These are phyloP conservation scores for Metridium senile DNA, from an alignment of 92 coral and sea anemone species.

Conservation along the genomic window DNA sequence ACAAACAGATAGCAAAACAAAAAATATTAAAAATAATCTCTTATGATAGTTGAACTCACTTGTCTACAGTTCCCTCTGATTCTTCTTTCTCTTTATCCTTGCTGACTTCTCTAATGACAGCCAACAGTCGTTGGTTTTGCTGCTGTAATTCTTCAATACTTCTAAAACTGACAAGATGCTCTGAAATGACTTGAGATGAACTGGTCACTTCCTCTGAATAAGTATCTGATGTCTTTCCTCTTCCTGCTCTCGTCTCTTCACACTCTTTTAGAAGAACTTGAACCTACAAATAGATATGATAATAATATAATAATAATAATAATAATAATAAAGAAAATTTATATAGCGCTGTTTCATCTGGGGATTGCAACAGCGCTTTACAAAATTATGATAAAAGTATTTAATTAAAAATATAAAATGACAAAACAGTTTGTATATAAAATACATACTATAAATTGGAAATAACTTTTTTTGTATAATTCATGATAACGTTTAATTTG, in stretches of 20 bases:
- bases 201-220: constrained; percentile 89
- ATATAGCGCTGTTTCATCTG: background rate
- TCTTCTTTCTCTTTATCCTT: constrained; percentile 91
- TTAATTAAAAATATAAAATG: too few relatives aligned
- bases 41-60: constrained; percentile 35
- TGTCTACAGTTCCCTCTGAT: constrained; percentile 43
- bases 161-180: constrained; percentile 92
- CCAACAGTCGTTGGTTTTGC: constrained; percentile 87
- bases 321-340: too few relatives aligned
- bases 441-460: too few relatives aligned
- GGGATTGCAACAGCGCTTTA: too few relatives aligned
- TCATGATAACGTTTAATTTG: too few relatives aligned
- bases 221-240: constrained; percentile 49
- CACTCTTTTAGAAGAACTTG: constrained; percentile 93
- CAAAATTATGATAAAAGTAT: too few relatives aligned
- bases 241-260: constrained; percentile 94
- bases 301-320: background rate
- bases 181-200: constrained; percentile 93
- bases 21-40: too few relatives aligned
- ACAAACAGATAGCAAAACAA: background rate
- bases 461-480: too few relatives aligned
- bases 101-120: constrained; percentile 88
- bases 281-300: constrained; percentile 53
- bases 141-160: constrained; percentile 96
- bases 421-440: too few relatives aligned